A percentile compares a stretch with the other conserved stretches of the same genome.
Conservation (phyloP, 2,797 vertebrate genomes). For the Rhodeus uyekii region DNA sequence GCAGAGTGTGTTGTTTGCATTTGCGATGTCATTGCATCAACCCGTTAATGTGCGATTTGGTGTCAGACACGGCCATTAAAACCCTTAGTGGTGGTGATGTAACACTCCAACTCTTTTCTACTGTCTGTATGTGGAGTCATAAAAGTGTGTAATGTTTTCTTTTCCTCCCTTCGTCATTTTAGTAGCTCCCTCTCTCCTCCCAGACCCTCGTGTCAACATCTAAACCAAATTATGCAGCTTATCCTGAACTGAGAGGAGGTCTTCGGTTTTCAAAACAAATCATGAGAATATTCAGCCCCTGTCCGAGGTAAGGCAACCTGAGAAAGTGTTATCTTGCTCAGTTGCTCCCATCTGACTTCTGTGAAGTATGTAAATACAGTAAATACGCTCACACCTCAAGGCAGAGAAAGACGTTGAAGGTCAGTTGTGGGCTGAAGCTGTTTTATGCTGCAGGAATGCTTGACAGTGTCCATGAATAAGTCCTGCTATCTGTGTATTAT, state of each 20-base stretch:
- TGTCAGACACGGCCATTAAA: constrained; percentile 31
- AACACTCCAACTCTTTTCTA: constrained; percentile 2
- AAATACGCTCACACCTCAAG: neutral
- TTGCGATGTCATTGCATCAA: constrained; percentile 35
- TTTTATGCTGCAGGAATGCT: constrained; percentile 2
- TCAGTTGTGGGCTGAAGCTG: constrained; percentile 25
- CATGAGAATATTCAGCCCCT: constrained; percentile 3
- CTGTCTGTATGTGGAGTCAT: neutral
- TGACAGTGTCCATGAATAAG: constrained; percentile 14
- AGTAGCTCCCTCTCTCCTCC: neutral
- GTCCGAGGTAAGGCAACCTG: neutral
- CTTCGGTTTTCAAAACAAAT: constrained; percentile 15
- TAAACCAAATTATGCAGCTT: neutral
- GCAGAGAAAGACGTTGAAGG: constrained; percentile 21
- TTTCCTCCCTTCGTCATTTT: constrained; percentile 20
- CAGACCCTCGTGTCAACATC: constrained; percentile 8
- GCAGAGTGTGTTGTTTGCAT: constrained; percentile 28
- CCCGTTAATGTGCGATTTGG: constrained; percentile 23
- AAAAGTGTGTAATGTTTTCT: neutral
- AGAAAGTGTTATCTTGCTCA: too few relatives aligned
- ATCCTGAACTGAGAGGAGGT: neutral
- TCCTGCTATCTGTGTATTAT: neutral
- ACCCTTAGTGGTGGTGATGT: neutral
- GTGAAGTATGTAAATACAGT: constrained; percentile 35
- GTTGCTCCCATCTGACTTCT: constrained; percentile 8